Percentiles rank a stretch among this genome's conserved stretches.
phyloP scores from a whole-genome alignment of 2,113 vertebrate species.

The Pelmatolapia mariae region DNA sequence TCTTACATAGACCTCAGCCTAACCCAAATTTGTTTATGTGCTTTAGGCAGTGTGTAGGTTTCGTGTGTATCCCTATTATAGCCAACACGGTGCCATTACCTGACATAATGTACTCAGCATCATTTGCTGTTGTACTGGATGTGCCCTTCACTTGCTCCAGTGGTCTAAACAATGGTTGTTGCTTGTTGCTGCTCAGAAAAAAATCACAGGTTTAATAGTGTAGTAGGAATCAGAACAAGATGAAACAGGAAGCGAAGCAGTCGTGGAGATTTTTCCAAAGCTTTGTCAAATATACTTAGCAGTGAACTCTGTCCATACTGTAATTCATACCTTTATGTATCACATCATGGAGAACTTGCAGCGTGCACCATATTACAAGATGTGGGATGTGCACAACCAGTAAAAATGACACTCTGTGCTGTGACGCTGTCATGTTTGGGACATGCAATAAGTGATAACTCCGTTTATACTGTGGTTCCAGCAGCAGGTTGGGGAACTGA shows the following conservation, averaged over 20 bases:
- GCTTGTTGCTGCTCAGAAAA: not conserved
- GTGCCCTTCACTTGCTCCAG: not conserved
- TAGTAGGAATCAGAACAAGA: not conserved
- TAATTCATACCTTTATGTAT: not conserved
- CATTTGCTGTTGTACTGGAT: not conserved
- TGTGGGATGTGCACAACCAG: not conserved
- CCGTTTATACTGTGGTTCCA: not conserved
- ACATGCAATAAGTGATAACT: not conserved
- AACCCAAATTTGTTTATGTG: not conserved
- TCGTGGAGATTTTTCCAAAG: not conserved
- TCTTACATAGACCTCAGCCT: not conserved
- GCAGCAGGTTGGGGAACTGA: not conserved
- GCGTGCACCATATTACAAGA: not conserved
- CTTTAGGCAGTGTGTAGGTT: not conserved
- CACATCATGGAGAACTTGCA: not conserved
- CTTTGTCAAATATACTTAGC: no score
- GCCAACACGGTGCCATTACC: not conserved
- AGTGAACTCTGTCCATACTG: not conserved
- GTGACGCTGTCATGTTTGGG: not conserved
- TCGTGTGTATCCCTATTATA: not conserved
- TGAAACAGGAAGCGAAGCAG: not conserved
- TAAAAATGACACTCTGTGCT: not conserved
- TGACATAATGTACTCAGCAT: not conserved
- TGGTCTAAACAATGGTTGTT: not conserved
- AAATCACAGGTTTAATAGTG: not conserved